Evolutionary conservation across 1,140 invertebrate genomes (phyloP), one percentile per base, ranked within the genome.

Genomic region (Schmidtea mediterranea): DNA sequence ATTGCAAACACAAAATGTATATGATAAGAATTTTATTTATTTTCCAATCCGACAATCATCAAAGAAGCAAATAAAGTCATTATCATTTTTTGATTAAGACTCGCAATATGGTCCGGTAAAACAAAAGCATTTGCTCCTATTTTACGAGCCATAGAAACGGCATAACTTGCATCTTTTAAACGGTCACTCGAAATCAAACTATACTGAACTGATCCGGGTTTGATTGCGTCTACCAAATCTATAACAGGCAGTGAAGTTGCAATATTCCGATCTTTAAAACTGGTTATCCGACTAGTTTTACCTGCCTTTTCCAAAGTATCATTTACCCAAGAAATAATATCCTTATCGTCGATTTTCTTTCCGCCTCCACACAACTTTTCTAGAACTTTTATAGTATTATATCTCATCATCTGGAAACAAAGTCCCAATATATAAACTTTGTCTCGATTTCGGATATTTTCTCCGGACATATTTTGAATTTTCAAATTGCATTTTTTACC

Each of bases 1-100:
- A n/a, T n/a, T n/a, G n/a, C n/a, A n/a, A n/a, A n/a, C n/a, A n/a
- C n/a, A n/a, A n/a, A n/a, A n/a, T n/a, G n/a, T n/a, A n/a, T n/a
- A n/a, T n/a, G n/a, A n/a, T n/a, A n/a, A n/a, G 10, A 32, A 32
- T 32, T 32, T 32, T 10, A 32, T 3, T 41, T 41, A 23, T 3
- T 47, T 26, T 56, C 32, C 24, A 49, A 38, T 67, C 89, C 86
- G 59, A 82, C 73, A 18, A 83, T 82, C 89, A 97, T 95, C 52
- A 97, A 72, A 63, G 86, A 95, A 23, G 90, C 89, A 70, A 97
- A 97, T 43, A 95, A 80, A 6, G 90, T 97, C 84, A 97, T 87
- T 16, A 97, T 79, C 86, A 97, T 90, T 69, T 95, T 97, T 24
- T 76, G 80, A 63, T 95, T 94, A 1, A 89, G 76, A 70, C 97